Evolutionary conservation across 1,140 invertebrate species (phyloP).

Genomic region (Procambarus virginalis): DNA sequence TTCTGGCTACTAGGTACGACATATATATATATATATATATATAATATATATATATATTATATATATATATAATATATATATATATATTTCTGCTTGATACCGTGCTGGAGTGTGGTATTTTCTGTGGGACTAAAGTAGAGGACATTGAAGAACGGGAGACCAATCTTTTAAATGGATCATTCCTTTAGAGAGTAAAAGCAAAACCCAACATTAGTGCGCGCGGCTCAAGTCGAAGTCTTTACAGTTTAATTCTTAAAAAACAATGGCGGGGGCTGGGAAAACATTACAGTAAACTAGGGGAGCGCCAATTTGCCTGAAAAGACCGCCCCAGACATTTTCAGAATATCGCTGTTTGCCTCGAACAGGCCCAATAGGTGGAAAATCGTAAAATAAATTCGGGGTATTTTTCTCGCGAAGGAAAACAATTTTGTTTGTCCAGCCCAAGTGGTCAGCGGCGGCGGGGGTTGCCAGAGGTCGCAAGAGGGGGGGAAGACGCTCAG

Average conservation of each 20-base stretch:
- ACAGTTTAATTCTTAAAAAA: conserved; percentile 50
- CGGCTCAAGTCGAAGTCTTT: conserved; percentile 41
- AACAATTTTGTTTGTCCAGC: conserved; percentile 68
- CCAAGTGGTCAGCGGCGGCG: conserved; percentile 58
- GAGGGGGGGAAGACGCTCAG: neutral
- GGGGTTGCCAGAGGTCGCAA: conserved; percentile 54
- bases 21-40: conserved; percentile 25
- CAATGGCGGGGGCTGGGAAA: conserved; percentile 23
- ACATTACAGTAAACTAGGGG: conserved; percentile 17
- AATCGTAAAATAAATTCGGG: conserved; percentile 68
- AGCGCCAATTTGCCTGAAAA: conserved; percentile 59
- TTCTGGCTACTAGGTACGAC: no score
- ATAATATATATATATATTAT: conserved; percentile 11
- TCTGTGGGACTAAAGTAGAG: neutral
- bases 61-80: neutral
- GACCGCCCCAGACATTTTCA: conserved; percentile 49
- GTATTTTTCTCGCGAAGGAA: conserved; percentile 67
- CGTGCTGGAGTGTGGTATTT: neutral
- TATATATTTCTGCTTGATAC: neutral
- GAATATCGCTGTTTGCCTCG: conserved; percentile 61
- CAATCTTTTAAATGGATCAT: conserved; percentile 53
- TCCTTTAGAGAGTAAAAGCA: conserved; percentile 20
- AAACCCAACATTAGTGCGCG: conserved; percentile 44
- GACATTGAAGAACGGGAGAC: conserved; percentile 19
- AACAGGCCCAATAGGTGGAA: conserved; percentile 64